Base-by-base conservation (phyloP, 2,113 vertebrate genomes). In the Psilopsiagon aymara region DNA sequence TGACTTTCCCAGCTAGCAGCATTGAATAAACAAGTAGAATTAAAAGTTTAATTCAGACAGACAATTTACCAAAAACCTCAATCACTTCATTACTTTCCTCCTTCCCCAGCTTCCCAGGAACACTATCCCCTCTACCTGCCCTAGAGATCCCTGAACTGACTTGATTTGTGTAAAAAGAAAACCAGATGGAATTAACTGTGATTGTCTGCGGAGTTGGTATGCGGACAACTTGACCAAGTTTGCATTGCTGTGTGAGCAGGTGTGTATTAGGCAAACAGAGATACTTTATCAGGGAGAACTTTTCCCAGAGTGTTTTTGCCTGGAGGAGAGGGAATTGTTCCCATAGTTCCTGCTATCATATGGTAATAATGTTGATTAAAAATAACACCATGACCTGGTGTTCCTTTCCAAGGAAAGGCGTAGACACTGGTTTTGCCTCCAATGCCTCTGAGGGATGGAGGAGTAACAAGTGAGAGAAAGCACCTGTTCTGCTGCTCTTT, bases 191-290 rank as follows among this genome's bases (percentile, higher is more conserved):
- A 9, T 8, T n/a, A 39, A 28, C 24, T 49, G 35, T 4, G 2
- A 46, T 68, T 85, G 80, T 88, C 60, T 60, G 59, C 59, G 37
- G n/a, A 31, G 28, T 1, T 44, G 9, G 24, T 88, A 7, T 64
- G 73, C 39, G 75, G 86, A 59, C 62, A 46, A 29, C 47, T 69
- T 0, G 0, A 41, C 55, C 9, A 47, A 39, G 28, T 93, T 88
- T 95, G 51, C 64, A 41, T 46, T 83, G 39, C 60, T 81, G 17
- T 59, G 27, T 41, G 18, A 88, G 18, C 4, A 2, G 60, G 39
- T 75, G 55, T 94, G 24, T 74, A 24, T 77, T 92, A 67, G 88
- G 47, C 59, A 95, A 94, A 77, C 24, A 82, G 43, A 91, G 71
- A 25, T 71, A 66, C 28, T 92, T 76, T 77, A 71, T 78, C 60